Percentiles rank a stretch among this genome's conserved stretches.
These are phyloP conservation scores for Tympanuchus pallidicinctus DNA, from an alignment of 2,113 vertebrate species.

Conservation along the genomic window DNA sequence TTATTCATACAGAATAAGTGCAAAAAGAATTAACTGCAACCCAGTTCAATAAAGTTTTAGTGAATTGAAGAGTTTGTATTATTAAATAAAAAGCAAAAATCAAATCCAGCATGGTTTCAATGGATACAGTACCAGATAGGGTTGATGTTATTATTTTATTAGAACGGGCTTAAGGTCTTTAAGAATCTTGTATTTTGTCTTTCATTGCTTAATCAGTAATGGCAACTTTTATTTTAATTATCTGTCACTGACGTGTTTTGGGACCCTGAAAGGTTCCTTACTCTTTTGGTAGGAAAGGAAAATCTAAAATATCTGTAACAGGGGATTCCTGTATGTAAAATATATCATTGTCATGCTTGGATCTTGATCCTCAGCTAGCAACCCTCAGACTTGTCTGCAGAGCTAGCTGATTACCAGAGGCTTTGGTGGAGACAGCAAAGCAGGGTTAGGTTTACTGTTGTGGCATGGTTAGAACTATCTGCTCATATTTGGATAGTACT, in stretches of 20 bases:
- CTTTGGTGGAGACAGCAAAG: neutral
- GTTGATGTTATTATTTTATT: neutral
- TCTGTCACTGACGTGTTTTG: neutral
- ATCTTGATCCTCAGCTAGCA: neutral
- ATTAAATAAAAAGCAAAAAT: neutral
- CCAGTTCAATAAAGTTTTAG: neutral
- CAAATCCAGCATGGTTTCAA: neutral
- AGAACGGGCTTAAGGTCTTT: neutral
- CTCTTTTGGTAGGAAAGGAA: neutral
- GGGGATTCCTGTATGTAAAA: neutral
- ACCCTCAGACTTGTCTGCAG: neutral
- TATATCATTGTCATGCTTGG: neutral
- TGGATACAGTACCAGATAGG: neutral
- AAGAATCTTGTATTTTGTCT: neutral
- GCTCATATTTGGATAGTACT: accelerated
- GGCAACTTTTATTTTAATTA: neutral
- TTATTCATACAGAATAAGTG: neutral
- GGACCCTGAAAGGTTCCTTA: neutral
- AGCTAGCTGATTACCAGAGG: neutral
- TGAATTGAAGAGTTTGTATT: neutral
- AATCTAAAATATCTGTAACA: neutral
- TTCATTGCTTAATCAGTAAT: neutral
- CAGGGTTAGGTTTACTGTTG: neutral
- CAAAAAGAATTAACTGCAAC: neutral
- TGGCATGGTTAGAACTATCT: too few relatives aligned